Percentiles rank a stretch among this genome's conserved stretches.
Evolutionary conservation across 1,140 invertebrate genomes (phyloP).

Genomic region (Habropoda laboriosa): DNA sequence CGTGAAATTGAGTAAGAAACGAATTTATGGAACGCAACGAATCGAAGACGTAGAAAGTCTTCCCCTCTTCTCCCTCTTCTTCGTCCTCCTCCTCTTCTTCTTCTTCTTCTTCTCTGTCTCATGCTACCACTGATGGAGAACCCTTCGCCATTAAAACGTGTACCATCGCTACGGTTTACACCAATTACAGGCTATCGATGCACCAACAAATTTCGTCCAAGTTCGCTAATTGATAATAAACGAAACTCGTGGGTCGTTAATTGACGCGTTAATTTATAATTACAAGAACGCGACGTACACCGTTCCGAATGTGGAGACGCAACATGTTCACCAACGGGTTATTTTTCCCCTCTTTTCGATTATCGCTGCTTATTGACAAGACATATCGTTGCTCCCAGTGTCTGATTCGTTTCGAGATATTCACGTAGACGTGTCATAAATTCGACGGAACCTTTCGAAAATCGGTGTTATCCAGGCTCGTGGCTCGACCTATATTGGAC

Average conservation of each 20-base stretch:
- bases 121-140: constrained; percentile 15
- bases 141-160: constrained; percentile 1
- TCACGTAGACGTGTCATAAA: background rate
- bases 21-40: constrained; percentile 43
- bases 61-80: no score
- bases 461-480: constrained; percentile 29
- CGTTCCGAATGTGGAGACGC: no score
- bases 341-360: constrained; percentile 11
- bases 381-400: constrained; percentile 4
- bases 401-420: constrained; percentile 7
- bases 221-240: constrained; percentile 39
- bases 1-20: constrained; percentile 44
- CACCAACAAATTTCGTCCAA: background rate
- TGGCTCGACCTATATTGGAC: constrained; percentile 36
- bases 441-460: constrained; percentile 14
- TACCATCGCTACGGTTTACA: constrained; percentile 14
- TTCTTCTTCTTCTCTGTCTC: no score
- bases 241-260: constrained; percentile 13
- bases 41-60: constrained; percentile 37
- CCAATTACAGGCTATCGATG: constrained; percentile 31
- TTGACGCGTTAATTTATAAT: constrained; percentile 32
- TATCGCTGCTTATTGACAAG: constrained; percentile 24
- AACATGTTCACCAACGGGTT: background rate
- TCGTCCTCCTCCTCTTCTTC: no score
- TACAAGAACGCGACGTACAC: background rate